Percentiles rank a stretch among this genome's conserved stretches.
Conservation (phyloP, 2,113 vertebrate species). For the Zapus hudsonius region DNA sequence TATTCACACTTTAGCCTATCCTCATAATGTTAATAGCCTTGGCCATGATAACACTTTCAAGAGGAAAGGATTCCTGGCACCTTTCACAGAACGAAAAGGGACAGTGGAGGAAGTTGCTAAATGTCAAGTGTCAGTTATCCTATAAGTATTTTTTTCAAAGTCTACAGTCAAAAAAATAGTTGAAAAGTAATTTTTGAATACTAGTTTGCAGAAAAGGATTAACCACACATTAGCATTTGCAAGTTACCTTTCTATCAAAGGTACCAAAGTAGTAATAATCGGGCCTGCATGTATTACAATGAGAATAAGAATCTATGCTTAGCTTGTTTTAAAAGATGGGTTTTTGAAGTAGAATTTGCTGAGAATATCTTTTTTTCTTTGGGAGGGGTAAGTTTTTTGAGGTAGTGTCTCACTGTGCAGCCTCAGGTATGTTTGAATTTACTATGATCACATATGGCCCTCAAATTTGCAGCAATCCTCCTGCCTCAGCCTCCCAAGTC, state of each 20-base stretch:
- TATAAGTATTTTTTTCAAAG: slow-evolving; percentile 82
- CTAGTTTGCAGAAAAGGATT: slow-evolving; percentile 75
- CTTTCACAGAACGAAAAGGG: slow-evolving; percentile 79
- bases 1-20: slow-evolving; percentile 84
- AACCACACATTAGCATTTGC: slow-evolving; percentile 61
- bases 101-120: slow-evolving; percentile 72
- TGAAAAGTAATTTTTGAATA: slow-evolving; percentile 81
- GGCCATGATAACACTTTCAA: slow-evolving; percentile 87
- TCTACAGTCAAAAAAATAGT: slow-evolving; percentile 79
- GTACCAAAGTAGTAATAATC: slow-evolving; percentile 73
- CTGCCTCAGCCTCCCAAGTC: background rate
- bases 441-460: background rate
- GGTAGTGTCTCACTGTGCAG: background rate
- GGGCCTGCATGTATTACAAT: slow-evolving; percentile 61
- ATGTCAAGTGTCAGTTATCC: slow-evolving; percentile 80
- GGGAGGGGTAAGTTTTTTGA: background rate
- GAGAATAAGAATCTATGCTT: slow-evolving; percentile 51
- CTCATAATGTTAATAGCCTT: slow-evolving; percentile 86
- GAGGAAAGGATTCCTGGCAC: slow-evolving; percentile 77
- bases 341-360: slow-evolving; percentile 64
- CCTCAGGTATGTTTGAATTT: background rate
- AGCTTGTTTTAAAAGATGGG: slow-evolving; percentile 44
- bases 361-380: background rate
- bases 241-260: slow-evolving; percentile 75
- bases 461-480: background rate